Evolutionary conservation across 2,797 vertebrate species (phyloP), one percentile per base, ranked within the genome.

Genomic region (Muscicapa comitata): DNA sequence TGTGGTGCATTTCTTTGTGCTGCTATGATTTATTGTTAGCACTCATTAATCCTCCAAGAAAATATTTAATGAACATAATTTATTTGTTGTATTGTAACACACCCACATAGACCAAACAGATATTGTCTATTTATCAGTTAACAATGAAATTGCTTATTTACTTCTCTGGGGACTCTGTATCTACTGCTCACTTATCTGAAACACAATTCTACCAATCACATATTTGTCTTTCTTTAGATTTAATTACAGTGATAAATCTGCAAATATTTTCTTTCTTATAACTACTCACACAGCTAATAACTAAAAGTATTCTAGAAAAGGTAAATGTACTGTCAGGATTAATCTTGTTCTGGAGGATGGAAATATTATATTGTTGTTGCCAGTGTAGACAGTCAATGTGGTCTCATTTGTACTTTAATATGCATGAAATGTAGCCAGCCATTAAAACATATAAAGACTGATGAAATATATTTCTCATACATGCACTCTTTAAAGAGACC

Each of bases 41-140:
- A 63, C 24, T 95, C 86, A 97, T 97, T 97, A 98, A 97, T 97
- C 62, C 83, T 96, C 71, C 68, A 95, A 94, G 86, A 94, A 98
- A 97, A 97, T 97, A 93, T 95, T 94, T 97, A 96, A 97, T 95
- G 74, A 94, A 96, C 79, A 79, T 67, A 96, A 96, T 96, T 97
- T 96, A 94, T 97, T 96, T 97, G 53, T 97, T 93, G 81, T 43
- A 59, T 87, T 94, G 35, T 66, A 70, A 94, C 72, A 67, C 67
- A 88, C 76, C 25, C 58, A 88, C 42, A 43, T 19, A 95, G 42
- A 88, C 77, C 75, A 75, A 96, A 86, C 26, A 50, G 51, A 86
- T 95, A 91, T 35, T 88, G 54, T 93, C 8, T 6, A 87, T 96
- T 97, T 95, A 96, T 97, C 95, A 96, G 92, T 54, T 90, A 66